Conservation (phyloP, 2,113 vertebrate genomes). For the Mesitornis unicolor region DNA sequence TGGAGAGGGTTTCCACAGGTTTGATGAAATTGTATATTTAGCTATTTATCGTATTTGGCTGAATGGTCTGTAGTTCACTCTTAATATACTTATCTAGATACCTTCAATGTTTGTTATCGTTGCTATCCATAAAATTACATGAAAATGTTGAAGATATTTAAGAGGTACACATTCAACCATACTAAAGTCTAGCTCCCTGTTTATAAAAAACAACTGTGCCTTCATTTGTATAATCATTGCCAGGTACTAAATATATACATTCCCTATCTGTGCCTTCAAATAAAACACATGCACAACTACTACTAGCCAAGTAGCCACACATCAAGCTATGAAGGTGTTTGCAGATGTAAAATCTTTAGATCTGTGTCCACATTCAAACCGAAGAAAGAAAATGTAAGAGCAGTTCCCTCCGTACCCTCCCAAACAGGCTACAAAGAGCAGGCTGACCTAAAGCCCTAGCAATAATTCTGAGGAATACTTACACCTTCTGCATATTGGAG, state of each 20-base stretch:
- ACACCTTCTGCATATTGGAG: conserved; percentile 91
- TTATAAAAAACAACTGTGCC: neutral
- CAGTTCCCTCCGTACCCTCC: neutral
- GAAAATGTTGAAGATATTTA: neutral
- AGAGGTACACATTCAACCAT: neutral
- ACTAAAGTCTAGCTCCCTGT: neutral
- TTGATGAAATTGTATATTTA: neutral
- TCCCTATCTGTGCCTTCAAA: neutral
- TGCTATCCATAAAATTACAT: neutral
- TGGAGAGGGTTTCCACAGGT: neutral
- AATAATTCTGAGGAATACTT: conserved; percentile 52
- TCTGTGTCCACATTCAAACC: neutral
- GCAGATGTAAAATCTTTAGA: neutral
- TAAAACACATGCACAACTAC: neutral
- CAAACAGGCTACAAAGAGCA: neutral
- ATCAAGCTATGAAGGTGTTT: neutral
- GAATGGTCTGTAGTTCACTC: neutral
- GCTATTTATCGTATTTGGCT: neutral
- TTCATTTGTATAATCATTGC: neutral
- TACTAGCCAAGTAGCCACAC: neutral
- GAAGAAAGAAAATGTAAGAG: neutral
- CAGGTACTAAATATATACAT: neutral
- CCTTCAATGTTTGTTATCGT: neutral
- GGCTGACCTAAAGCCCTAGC: neutral
- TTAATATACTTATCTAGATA: neutral